Conservation (phyloP, 2,113 vertebrate species). For the Pedetes capensis region DNA sequence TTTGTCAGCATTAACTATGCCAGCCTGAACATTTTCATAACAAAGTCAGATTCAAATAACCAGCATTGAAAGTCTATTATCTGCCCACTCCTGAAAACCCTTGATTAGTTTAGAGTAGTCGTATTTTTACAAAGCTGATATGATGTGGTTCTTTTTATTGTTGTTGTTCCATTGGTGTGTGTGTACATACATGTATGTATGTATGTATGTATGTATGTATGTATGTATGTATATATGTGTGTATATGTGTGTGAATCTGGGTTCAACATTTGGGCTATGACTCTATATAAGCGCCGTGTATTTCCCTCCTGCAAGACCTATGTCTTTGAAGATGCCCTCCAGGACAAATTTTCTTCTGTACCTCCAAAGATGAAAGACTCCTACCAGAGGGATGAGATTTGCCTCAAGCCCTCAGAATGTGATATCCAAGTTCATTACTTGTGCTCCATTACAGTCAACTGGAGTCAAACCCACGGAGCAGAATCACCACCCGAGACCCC, state of each 20-base stretch:
- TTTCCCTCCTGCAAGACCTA: not conserved
- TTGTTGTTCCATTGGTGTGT: not conserved
- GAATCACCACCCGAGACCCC: not conserved
- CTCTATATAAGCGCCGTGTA: not conserved
- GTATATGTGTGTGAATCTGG: not conserved
- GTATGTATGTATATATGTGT: too few species aligned
- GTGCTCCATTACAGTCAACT: conserved; percentile 9
- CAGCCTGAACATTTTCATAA: not conserved
- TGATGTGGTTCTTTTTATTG: not conserved
- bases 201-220: too few species aligned
- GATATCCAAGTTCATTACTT: conserved; percentile 48
- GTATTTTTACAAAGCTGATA: not conserved
- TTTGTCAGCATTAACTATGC: not conserved
- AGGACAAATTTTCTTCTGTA: not conserved
- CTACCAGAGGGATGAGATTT: conserved; percentile 32
- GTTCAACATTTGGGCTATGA: not conserved
- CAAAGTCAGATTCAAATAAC: not conserved
- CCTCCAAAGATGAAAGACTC: conserved; percentile 59
- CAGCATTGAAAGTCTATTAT: not conserved
- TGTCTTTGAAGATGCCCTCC: not conserved
- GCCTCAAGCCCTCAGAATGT: conserved; percentile 64
- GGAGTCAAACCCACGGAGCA: not conserved
- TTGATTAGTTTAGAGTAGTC: not conserved
- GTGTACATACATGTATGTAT: not conserved
- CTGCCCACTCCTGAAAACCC: not conserved